A percentile compares a stretch with the other conserved stretches of the same genome.
These are phyloP conservation scores for Catharus bicknelli DNA, from an alignment of 2,113 vertebrate species.

Conservation along the genomic window DNA sequence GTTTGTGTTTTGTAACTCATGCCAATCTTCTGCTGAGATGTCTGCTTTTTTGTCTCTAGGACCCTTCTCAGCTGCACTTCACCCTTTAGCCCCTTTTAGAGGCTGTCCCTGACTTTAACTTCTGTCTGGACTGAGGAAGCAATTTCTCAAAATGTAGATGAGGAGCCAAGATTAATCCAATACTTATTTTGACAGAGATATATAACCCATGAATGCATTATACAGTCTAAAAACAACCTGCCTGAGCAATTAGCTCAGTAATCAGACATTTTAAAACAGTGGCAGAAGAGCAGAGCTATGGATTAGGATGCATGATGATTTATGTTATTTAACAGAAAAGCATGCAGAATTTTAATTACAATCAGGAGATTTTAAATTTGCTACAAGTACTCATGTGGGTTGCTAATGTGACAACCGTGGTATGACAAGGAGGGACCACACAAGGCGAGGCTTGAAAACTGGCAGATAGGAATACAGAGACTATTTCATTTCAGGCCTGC, in stretches of 20 bases:
- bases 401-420: background rate
- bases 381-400: background rate
- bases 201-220: background rate
- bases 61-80: background rate
- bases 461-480: background rate
- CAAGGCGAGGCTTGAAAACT: background rate
- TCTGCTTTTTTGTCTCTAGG: background rate
- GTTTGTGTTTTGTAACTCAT: background rate
- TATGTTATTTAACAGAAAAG: slow-evolving; percentile 1
- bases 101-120: background rate
- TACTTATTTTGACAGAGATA: background rate
- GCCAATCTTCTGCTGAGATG: background rate
- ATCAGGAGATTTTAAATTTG: background rate
- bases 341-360: background rate
- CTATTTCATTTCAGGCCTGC: background rate
- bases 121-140: background rate
- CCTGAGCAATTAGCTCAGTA: slow-evolving; percentile 12
- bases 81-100: background rate
- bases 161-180: background rate
- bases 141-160: background rate
- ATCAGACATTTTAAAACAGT: background rate
- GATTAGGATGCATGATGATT: background rate
- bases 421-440: background rate
- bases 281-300: background rate
- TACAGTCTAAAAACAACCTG: background rate